These are phyloP conservation scores for Ooceraea biroi DNA, from an alignment of 1,140 invertebrate species.

Conservation along the genomic window DNA sequence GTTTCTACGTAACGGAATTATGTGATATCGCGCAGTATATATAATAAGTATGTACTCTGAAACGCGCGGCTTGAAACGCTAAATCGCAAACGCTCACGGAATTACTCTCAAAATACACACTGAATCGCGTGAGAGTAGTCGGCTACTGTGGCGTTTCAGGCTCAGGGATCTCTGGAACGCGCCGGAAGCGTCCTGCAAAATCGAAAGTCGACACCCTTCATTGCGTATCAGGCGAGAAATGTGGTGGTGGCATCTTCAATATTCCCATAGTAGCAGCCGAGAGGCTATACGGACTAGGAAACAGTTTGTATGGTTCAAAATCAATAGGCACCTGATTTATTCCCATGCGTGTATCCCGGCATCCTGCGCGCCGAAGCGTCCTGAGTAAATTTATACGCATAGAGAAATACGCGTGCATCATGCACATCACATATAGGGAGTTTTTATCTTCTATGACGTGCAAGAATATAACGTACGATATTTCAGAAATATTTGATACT, in stretches of 20 bases:
- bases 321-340: constrained; percentile 80
- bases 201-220: constrained; percentile 56
- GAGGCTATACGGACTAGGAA: constrained; percentile 54
- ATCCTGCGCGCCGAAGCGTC: constrained; percentile 48
- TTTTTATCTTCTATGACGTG: neutral
- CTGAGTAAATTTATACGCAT: constrained; percentile 54
- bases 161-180: neutral
- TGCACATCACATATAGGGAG: constrained; percentile 2
- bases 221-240: constrained; percentile 47
- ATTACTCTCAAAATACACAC: constrained; percentile 3
- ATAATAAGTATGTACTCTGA: neutral
- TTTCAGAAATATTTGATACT: too few relatives aligned
- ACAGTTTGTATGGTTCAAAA: constrained; percentile 79
- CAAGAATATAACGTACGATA: too few relatives aligned
- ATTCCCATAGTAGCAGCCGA: constrained; percentile 48
- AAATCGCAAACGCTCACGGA: neutral
- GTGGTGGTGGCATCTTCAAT: constrained; percentile 48
- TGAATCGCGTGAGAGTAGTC: constrained; percentile 8
- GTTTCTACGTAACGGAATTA: neutral
- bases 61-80: neutral
- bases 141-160: constrained; percentile 18
- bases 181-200: constrained; percentile 27
- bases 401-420: constrained; percentile 1
- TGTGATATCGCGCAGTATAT: neutral
- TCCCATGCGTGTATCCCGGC: constrained; percentile 64